These are phyloP conservation scores for Eulacestoma nigropectus DNA, from an alignment of 2,113 vertebrate genomes.

Conservation along the genomic window DNA sequence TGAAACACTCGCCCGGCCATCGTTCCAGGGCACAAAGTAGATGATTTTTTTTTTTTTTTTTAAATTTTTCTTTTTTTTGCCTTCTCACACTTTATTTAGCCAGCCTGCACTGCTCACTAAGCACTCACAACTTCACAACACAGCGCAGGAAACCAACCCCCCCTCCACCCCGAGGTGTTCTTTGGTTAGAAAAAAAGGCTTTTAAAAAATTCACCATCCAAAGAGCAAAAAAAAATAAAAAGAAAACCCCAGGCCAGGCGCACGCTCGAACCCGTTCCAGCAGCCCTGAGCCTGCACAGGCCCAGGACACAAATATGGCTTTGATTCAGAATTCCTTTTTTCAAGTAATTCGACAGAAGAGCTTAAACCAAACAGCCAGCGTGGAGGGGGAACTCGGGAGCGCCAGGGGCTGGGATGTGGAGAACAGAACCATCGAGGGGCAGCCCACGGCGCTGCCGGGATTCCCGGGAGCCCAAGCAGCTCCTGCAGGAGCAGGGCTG, in stretches of 20 bases:
- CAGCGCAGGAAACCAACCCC: not conserved
- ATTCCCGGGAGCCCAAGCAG: fast-evolving
- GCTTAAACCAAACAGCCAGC: not conserved
- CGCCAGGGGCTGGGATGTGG: not conserved
- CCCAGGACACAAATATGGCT: not conserved
- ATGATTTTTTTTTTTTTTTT: no score
- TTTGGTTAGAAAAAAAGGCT: constrained; percentile 30
- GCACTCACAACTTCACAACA: fast-evolving
- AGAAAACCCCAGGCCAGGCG: not conserved
- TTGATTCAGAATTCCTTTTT: not conserved
- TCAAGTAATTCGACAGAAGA: not conserved
- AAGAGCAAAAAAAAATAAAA: not conserved
- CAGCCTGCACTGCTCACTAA: not conserved
- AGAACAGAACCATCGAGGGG: not conserved
- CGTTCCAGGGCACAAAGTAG: not conserved
- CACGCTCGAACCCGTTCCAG: not conserved
- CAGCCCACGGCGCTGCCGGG: fast-evolving
- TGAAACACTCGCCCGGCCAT: fast-evolving
- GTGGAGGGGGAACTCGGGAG: not conserved
- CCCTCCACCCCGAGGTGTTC: not conserved
- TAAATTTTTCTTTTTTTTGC: no score
- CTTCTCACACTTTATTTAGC: not conserved
- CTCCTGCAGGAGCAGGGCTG: not conserved
- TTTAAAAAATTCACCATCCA: not conserved
- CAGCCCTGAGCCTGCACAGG: not conserved